A percentile compares a stretch with the other conserved stretches of the same genome.
Conservation (phyloP, 2,888 invertebrate genomes). For the Beris morrisii region DNA sequence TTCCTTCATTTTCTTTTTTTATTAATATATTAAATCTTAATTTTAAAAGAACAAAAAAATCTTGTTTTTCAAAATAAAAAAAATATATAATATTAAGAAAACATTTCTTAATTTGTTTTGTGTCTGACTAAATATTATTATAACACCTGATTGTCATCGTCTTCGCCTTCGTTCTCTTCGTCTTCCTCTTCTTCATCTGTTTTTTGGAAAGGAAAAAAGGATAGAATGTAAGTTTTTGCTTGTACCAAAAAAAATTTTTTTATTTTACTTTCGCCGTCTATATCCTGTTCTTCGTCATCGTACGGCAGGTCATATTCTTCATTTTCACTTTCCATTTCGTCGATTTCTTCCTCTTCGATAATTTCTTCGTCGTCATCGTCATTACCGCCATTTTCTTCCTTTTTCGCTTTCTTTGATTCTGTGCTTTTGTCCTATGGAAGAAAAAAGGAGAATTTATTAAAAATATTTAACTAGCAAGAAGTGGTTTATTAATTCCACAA, state of each 20-base stretch:
- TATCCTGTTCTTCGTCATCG: constrained; percentile 51
- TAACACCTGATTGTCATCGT: constrained; percentile 56
- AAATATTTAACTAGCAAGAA: too few species aligned
- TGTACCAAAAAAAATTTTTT: constrained; percentile 16
- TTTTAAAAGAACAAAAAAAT: constrained; percentile 37
- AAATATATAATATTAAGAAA: constrained; percentile 35
- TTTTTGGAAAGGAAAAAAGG: constrained; percentile 35
- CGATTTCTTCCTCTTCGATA: constrained; percentile 52
- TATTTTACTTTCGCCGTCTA: constrained; percentile 39
- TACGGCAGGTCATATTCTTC: constrained; percentile 55
- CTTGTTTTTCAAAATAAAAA: constrained; percentile 38
- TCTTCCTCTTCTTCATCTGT: constrained; percentile 55
- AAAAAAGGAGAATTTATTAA: constrained; percentile 8
- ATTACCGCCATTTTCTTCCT: constrained; percentile 46
- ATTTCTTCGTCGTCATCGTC: constrained; percentile 50
- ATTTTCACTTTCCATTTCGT: constrained; percentile 52
- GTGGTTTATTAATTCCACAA: too few species aligned
- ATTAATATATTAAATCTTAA: constrained; percentile 40
- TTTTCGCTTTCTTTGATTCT: constrained; percentile 56
- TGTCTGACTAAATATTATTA: constrained; percentile 55
- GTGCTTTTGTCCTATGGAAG: constrained; percentile 51
- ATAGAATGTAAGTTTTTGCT: constrained; percentile 9
- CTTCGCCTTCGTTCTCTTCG: constrained; percentile 44
- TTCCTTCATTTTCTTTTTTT: constrained; percentile 17
- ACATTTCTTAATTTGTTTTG: constrained; percentile 37